Base-by-base conservation (phyloP, 2,888 invertebrate species). In the Pyrrhia umbra region DNA sequence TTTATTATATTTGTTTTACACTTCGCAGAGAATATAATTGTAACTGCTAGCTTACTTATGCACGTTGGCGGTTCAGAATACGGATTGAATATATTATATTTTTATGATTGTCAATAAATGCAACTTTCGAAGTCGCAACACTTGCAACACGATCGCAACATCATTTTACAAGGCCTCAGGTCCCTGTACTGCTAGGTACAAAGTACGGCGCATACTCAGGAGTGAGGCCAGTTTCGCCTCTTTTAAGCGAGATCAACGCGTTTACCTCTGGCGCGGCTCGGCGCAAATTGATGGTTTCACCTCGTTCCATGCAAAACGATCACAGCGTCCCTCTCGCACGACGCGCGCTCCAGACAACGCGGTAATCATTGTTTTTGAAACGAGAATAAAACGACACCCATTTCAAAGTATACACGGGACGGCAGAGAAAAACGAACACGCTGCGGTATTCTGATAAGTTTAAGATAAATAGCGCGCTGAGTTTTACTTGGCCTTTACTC, bases 221-320 rank as follows among this genome's bases (percentile, higher is more conserved):
- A 88, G 86, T 85, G 79, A 84, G 77, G 79, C 81, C 83, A 80
- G 84, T 83, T 83, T 87, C 82, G 80, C 85, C 84, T 85, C 84
- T 86, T 86, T 84, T 82, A 85, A 85, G 80, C 83, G 80, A 86
- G 88, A 90, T 88, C 88, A 88, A 88, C 87, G 83, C 87, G 85
- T 88, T 90, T 90, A 89, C 87, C 88, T 88, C 83, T 85, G 80
- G 82, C 82, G 83, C 86, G 85, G 86, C 87, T 82, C 82, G 72
- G 88, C 86, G 88, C 86, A 94, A 93, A 93, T 94, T 93, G 91
- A 91, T 89, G 92, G 92, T 92, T 94, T 90, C 92, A 91, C 90
- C 90, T 90, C 87, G 89, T 90, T 90, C 85, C 90, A 90, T 90
- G 91, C 92, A 92, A 93, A 93, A 91, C 90, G 89, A 92, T 92